Percentiles rank a stretch among this genome's conserved stretches.
phyloP scores from a whole-genome alignment of 2,888 invertebrate genomes.

The Phengaris arion region DNA sequence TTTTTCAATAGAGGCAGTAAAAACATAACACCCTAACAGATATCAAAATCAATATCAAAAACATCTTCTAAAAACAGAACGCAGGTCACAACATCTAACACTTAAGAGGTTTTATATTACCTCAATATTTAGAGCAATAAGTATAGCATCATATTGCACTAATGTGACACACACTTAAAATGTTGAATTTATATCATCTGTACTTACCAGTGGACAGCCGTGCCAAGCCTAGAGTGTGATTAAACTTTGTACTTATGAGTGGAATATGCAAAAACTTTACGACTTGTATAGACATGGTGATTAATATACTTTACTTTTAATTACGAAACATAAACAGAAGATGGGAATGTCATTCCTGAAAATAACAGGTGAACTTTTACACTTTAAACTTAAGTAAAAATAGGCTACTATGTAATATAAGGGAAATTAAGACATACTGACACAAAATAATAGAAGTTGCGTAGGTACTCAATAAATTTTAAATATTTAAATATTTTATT shows the following conservation, averaged over 20 bases:
- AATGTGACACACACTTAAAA: too few species aligned
- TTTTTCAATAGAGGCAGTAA: too few species aligned
- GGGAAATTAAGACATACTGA: neutral
- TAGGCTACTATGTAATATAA: neutral
- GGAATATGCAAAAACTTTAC: slow-evolving; percentile 1
- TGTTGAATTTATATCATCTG: too few species aligned
- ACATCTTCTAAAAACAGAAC: too few species aligned
- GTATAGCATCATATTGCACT: too few species aligned
- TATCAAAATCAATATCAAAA: too few species aligned
- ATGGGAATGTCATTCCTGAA: neutral
- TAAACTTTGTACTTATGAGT: neutral
- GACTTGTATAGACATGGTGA: slow-evolving; percentile 11
- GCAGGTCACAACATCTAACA: too few species aligned
- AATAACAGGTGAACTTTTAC: neutral
- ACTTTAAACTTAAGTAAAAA: neutral
- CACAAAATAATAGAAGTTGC: neutral
- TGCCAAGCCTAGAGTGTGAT: neutral
- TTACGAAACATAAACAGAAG: neutral
- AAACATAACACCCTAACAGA: too few species aligned
- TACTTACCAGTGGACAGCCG: slow-evolving; percentile 9
- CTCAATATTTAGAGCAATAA: too few species aligned
- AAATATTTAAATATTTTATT: neutral
- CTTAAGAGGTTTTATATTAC: too few species aligned
- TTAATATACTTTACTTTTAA: neutral
- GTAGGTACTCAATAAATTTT: neutral